These are phyloP conservation scores for Clytia hemisphaerica DNA, from an alignment of 30 jellyfish, hydroid and myxozoan species.

Conservation along the genomic window DNA sequence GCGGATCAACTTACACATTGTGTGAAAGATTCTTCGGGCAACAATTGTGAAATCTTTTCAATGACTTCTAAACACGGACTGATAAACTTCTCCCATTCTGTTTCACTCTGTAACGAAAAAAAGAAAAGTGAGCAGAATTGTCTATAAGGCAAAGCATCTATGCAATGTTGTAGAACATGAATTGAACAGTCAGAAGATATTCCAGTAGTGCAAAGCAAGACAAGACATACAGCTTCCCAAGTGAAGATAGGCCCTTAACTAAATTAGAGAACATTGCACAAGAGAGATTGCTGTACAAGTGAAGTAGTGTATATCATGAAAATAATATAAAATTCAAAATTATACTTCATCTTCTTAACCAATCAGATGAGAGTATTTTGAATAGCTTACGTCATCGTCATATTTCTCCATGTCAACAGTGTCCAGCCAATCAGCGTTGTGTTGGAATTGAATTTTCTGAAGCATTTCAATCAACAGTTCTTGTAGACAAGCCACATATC, in stretches of 20 bases:
- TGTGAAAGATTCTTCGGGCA: slow-evolving; percentile 58
- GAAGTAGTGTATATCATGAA: too few species aligned
- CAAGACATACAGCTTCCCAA: too few species aligned
- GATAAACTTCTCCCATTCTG: slow-evolving; percentile 57
- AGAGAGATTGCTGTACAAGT: too few species aligned
- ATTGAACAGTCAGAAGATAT: too few species aligned
- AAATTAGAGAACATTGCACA: too few species aligned
- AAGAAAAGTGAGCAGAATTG: background rate
- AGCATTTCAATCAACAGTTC: slow-evolving; percentile 48
- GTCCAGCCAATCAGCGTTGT: slow-evolving; percentile 48
- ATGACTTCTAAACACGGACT: slow-evolving; percentile 51
- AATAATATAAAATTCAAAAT: too few species aligned
- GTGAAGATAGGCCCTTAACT: too few species aligned
- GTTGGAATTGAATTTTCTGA: slow-evolving; percentile 49
- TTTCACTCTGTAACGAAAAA: slow-evolving; percentile 46
- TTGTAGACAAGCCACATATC: slow-evolving; percentile 49
- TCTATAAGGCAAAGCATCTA: too few species aligned
- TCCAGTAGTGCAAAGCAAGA: too few species aligned
- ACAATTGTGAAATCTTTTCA: slow-evolving; percentile 56
- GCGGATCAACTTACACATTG: slow-evolving; percentile 43
- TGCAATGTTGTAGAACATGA: too few species aligned
- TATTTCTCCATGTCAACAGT: slow-evolving; percentile 65
- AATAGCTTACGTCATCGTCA: slow-evolving; percentile 45
- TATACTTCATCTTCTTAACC: background rate
- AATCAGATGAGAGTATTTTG: background rate